phyloP scores from a whole-genome alignment of 2,113 vertebrate genomes.

The Rhinogobius similis region DNA sequence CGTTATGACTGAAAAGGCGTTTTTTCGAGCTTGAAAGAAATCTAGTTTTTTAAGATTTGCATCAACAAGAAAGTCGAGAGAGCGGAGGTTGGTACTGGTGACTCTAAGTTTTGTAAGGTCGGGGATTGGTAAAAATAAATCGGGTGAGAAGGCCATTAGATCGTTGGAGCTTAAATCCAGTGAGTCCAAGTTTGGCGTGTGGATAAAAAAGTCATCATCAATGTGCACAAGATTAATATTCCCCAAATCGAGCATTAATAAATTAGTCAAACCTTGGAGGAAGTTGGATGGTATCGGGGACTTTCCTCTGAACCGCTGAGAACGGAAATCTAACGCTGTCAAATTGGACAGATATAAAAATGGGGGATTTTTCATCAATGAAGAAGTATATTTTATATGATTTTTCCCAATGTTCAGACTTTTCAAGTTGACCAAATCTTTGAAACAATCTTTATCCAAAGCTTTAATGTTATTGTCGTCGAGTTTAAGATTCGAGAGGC shows the following conservation, averaged over 20 bases:
- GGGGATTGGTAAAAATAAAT: conserved; percentile 60
- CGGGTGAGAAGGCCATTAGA: conserved; percentile 33
- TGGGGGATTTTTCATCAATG: conserved; percentile 40
- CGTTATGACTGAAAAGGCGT: conserved; percentile 60
- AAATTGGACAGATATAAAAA: conserved; percentile 67
- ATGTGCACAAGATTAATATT: conserved; percentile 48
- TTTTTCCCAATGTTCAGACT: conserved; percentile 65
- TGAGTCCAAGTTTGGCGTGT: conserved; percentile 57
- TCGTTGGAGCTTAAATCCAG: conserved; percentile 73
- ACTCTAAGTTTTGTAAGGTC: conserved; percentile 68
- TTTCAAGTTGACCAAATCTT: conserved; percentile 57
- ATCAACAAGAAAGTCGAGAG: conserved; percentile 65
- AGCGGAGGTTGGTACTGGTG: conserved; percentile 47
- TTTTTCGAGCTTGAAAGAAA: conserved; percentile 59
- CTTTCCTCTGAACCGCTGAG: conserved; percentile 50
- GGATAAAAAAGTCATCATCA: conserved; percentile 53
- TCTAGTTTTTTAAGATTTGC: conserved; percentile 64
- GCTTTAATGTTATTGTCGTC: conserved; percentile 46
- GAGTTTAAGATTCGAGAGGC: conserved; percentile 49
- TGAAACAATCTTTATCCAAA: conserved; percentile 33
- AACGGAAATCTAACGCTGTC: conserved; percentile 42
- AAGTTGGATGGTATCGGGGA: conserved; percentile 59
- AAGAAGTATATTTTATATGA: conserved; percentile 36
- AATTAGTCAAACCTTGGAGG: conserved; percentile 72
- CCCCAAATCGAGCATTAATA: conserved; percentile 51